Conservation (phyloP, 1,140 invertebrate species). For the Dendroctonus ponderosae region DNA sequence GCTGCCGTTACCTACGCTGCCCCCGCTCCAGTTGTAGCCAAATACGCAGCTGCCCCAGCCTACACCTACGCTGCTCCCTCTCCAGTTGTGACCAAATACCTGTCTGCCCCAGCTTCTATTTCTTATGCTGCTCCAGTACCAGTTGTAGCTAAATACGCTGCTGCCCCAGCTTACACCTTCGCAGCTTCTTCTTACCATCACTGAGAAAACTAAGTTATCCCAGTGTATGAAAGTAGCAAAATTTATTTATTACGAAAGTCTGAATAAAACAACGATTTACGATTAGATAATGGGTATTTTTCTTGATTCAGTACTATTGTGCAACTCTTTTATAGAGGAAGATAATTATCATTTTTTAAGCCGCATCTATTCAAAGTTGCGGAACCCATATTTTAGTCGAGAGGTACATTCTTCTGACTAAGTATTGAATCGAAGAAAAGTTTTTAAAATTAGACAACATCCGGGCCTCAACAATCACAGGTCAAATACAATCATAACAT, state of each 20-base stretch:
- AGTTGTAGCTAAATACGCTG: constrained; percentile 46
- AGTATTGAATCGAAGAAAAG: no score
- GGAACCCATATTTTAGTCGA: no score
- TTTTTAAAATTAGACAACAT: no score
- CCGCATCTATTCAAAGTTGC: no score
- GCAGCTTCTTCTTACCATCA: constrained; percentile 6
- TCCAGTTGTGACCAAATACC: constrained; percentile 39
- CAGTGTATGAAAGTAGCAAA: neutral
- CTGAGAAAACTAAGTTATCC: neutral
- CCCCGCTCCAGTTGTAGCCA: constrained; percentile 38
- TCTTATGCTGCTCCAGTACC: constrained; percentile 36
- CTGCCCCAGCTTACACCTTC: constrained; percentile 15
- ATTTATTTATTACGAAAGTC: neutral
- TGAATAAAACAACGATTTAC: neutral
- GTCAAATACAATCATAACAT: no score
- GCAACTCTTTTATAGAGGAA: no score
- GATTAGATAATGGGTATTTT: no score
- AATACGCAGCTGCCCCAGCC: constrained; percentile 9
- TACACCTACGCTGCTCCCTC: constrained; percentile 25
- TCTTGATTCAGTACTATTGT: no score
- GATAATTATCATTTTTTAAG: no score
- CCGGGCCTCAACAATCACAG: no score
- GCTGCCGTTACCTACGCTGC: constrained; percentile 20
- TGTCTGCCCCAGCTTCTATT: constrained; percentile 16
- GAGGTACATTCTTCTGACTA: no score